Conservation (phyloP, 1,140 invertebrate species). For the Melitaea cinxia region DNA sequence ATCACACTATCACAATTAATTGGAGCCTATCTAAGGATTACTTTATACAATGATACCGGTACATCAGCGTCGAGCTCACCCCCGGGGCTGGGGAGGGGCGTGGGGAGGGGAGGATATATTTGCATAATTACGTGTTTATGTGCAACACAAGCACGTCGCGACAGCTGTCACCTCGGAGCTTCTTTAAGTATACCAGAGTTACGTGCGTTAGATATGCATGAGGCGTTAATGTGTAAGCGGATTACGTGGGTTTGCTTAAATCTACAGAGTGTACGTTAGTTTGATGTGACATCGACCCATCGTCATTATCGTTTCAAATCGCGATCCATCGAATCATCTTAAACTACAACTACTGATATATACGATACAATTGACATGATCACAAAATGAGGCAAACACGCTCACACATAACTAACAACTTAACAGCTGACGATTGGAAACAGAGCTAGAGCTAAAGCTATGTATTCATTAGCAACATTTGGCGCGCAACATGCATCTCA, state of each 20-base stretch:
- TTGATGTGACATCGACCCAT: background rate
- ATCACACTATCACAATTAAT: background rate
- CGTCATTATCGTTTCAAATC: background rate
- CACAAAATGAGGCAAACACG: too few species aligned
- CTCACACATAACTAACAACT: too few species aligned
- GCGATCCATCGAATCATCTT: background rate
- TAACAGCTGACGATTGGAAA: too few species aligned
- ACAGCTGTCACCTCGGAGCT: slow-evolving; percentile 7
- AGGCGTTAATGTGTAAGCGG: slow-evolving; percentile 7
- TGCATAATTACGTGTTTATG: slow-evolving; percentile 17
- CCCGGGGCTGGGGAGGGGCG: background rate
- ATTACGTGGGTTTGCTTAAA: slow-evolving; percentile 8
- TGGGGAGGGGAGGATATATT: background rate
- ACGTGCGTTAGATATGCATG: slow-evolving; percentile 15
- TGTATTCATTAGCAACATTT: too few species aligned
- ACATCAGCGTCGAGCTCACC: background rate
- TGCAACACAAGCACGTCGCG: background rate
- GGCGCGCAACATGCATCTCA: too few species aligned
- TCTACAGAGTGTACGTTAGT: background rate
- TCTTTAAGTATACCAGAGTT: background rate
- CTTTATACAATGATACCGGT: background rate
- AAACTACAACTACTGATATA: background rate
- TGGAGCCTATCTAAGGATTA: background rate
- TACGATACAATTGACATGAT: too few species aligned
- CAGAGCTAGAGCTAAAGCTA: too few species aligned